Evolutionary conservation across 1,140 invertebrate genomes (phyloP), one percentile per base, ranked within the genome.

Genomic region (Lepidurus couesii): DNA sequence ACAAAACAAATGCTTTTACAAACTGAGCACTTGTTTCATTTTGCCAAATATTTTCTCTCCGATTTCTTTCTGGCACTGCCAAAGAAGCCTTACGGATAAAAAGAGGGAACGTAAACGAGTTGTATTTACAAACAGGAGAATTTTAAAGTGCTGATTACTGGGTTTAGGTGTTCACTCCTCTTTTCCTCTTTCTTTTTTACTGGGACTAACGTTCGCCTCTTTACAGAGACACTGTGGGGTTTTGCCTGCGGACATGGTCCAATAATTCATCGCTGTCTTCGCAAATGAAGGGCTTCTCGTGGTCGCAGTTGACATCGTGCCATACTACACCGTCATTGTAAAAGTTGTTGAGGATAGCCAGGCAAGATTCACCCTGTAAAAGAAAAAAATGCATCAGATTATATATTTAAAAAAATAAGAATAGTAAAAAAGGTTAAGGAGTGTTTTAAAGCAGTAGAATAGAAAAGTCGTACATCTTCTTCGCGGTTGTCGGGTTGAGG

Each of bases 261-360:
- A 95, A 87, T n/a, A 95, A 89, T 86, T 95, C 93, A 80, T 95
- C 93, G 84, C 92, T 94, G 87, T 95, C 94, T 86, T 96, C 94
- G 85, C 94, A 96, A 4, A 96, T 93, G 88, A 95, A 95, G 1
- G 94, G 94, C 86, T 96, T 96, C 78, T 94, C 88, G 84, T 96
- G 94, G 84, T 95, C 92, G 83, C 94, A 95, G 77, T 93, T 93
- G 16, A 95, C 93, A 83, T 95, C 94, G 87, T 96, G 94, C 92
- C 94, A 95, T 85, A 95, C 95, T 82, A 95, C 89, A 45, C 94
- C 94, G 83, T 96, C 94, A 82, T 93, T 92, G 87, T 96, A 96
- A 88, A 95, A 95, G 85, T 96, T 95, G 87, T 95, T 96, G 82
- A 96, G 85, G 81, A 95, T 93, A 26, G 93, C 92, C 82, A 96